Conservation (phyloP, 2,888 invertebrate genomes). For the Xestia sexstrigata region DNA sequence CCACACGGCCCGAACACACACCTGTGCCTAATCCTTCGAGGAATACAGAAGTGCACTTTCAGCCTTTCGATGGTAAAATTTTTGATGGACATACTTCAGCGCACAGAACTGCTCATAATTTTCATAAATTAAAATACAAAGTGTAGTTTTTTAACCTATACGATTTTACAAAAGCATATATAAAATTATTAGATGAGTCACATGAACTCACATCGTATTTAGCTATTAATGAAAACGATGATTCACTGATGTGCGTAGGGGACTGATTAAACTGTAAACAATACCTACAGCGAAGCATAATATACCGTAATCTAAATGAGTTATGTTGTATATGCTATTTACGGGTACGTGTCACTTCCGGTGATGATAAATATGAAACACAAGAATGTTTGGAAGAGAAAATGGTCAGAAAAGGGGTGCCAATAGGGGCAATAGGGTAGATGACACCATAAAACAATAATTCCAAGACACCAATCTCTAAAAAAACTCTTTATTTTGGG, state of each 20-base stretch:
- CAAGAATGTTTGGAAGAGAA: neutral
- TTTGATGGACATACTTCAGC: too few species aligned
- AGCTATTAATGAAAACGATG: slow-evolving; percentile 11
- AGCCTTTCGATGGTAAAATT: too few species aligned
- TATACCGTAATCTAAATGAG: neutral
- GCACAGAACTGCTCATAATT: too few species aligned
- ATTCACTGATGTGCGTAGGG: slow-evolving; percentile 14
- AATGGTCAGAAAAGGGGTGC: neutral
- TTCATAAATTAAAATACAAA: too few species aligned
- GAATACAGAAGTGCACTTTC: too few species aligned
- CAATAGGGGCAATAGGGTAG: too few species aligned
- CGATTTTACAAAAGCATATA: neutral
- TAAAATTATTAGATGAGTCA: slow-evolving; percentile 10
- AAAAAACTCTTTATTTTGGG: too few species aligned
- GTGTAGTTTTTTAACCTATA: neutral
- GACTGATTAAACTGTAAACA: slow-evolving; percentile 14
- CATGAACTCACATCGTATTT: neutral
- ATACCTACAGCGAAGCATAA: neutral
- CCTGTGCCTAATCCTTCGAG: too few species aligned
- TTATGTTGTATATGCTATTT: neutral
- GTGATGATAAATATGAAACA: neutral
- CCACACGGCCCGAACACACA: too few species aligned
- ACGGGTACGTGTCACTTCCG: neutral
- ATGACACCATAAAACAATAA: too few species aligned
- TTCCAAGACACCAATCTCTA: too few species aligned